These are phyloP conservation scores for Acanthacorydalis orientalis DNA, from an alignment of 2,888 invertebrate species.

Conservation along the genomic window DNA sequence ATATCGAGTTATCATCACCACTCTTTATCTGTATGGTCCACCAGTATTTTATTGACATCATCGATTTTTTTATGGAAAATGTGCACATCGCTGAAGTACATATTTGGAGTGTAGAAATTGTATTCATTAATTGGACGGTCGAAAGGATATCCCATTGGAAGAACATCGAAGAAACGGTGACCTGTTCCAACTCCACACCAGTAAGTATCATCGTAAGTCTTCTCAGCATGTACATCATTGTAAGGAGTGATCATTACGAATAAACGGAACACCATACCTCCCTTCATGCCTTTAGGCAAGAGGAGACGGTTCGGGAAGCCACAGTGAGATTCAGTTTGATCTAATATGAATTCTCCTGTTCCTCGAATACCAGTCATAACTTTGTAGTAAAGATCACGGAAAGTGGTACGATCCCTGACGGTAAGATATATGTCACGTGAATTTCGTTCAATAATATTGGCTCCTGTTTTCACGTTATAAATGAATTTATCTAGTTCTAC, in stretches of 20 bases:
- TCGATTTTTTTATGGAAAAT: slow-evolving; percentile 38
- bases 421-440: slow-evolving; percentile 41
- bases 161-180: slow-evolving; percentile 34
- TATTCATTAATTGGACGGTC: slow-evolving; percentile 38
- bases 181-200: slow-evolving; percentile 35
- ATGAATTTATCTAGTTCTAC: slow-evolving; percentile 41
- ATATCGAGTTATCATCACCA: no score
- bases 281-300: slow-evolving; percentile 44
- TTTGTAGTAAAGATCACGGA: slow-evolving; percentile 35
- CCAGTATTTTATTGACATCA: neutral
- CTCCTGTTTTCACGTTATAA: slow-evolving; percentile 41
- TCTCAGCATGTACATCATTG: slow-evolving; percentile 29
- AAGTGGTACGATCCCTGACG: slow-evolving; percentile 43
- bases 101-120: slow-evolving; percentile 42
- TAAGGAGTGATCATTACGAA: slow-evolving; percentile 43
- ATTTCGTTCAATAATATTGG: slow-evolving; percentile 25
- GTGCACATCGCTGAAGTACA: slow-evolving; percentile 39
- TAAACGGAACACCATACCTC: slow-evolving; percentile 44
- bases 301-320: slow-evolving; percentile 49
- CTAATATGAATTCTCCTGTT: slow-evolving; percentile 31
- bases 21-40: no score
- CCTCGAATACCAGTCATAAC: slow-evolving; percentile 33
- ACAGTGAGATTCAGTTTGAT: slow-evolving; percentile 38
- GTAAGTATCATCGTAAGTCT: slow-evolving; percentile 30
- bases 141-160: slow-evolving; percentile 50